Percentiles rank a stretch among this genome's conserved stretches.
Evolutionary conservation across 2,113 vertebrate species (phyloP).

Genomic region (Seriola quinqueradiata): DNA sequence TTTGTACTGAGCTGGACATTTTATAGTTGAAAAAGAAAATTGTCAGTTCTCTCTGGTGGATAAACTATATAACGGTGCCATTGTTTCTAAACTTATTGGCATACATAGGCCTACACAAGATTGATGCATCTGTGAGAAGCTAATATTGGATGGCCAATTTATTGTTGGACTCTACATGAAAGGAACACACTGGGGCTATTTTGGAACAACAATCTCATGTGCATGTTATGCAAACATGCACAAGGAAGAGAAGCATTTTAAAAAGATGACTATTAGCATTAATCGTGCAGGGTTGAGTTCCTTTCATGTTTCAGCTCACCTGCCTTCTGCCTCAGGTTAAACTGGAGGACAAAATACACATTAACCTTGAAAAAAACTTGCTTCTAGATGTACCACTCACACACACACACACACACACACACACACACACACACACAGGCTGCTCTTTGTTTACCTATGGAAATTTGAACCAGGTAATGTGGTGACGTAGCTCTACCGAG

Average conservation of each 20-base stretch:
- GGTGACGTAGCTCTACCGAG: conserved; percentile 54
- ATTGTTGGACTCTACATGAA: not conserved
- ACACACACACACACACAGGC: conserved; percentile 25
- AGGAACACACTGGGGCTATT: not conserved
- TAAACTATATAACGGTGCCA: not conserved
- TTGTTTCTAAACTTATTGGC: not conserved
- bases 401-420: conserved; percentile 14
- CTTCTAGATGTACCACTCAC: not conserved
- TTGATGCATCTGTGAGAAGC: too few relatives aligned
- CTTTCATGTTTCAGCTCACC: conserved; percentile 49
- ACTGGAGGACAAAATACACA: conserved; percentile 27
- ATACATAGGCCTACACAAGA: too few relatives aligned
- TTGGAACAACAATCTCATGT: not conserved
- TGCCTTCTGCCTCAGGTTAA: conserved; percentile 27
- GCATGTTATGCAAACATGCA: conserved; percentile 18
- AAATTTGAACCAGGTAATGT: conserved; percentile 75
- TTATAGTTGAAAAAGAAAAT: not conserved
- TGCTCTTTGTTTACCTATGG: conserved; percentile 76
- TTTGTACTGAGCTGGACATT: not conserved
- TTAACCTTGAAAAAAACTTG: not conserved
- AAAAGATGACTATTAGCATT: not conserved
- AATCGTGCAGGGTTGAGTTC: not conserved
- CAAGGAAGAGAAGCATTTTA: not conserved
- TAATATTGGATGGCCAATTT: not conserved
- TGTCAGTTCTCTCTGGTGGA: not conserved